These are phyloP conservation scores for Crepidodera aurea DNA, from an alignment of 2,888 invertebrate species.

Conservation along the genomic window DNA sequence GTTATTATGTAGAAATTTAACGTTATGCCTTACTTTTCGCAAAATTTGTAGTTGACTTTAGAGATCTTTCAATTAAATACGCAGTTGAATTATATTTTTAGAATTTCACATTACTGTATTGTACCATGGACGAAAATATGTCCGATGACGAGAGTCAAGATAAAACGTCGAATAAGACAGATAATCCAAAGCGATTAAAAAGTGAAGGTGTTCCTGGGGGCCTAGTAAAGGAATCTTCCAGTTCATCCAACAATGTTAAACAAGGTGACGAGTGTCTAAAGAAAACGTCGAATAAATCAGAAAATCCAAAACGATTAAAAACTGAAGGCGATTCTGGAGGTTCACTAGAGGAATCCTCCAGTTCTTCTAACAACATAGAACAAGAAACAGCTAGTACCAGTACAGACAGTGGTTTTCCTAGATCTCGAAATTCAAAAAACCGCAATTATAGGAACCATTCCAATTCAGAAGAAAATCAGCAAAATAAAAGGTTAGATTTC, in stretches of 20 bases:
- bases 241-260: slow-evolving; percentile 44
- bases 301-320: slow-evolving; percentile 52
- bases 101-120: slow-evolving; percentile 35
- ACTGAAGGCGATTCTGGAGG: slow-evolving; percentile 40
- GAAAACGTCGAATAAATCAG: slow-evolving; percentile 32
- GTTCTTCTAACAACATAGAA: slow-evolving; percentile 45
- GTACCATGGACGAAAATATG: slow-evolving; percentile 51
- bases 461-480: slow-evolving; percentile 37
- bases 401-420: slow-evolving; percentile 50
- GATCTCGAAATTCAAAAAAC: slow-evolving; percentile 44
- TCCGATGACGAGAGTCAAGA: slow-evolving; percentile 42
- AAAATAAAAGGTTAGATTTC: slow-evolving; percentile 34
- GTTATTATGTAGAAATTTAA: not conserved
- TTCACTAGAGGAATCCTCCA: slow-evolving; percentile 45
- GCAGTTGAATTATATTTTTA: slow-evolving; percentile 45
- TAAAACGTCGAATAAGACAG: slow-evolving; percentile 33
- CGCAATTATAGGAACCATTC: slow-evolving; percentile 49
- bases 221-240: slow-evolving; percentile 45
- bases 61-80: slow-evolving; percentile 31
- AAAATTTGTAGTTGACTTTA: slow-evolving; percentile 14
- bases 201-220: slow-evolving; percentile 41
- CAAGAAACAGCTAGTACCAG: slow-evolving; percentile 50
- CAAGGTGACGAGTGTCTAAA: slow-evolving; percentile 43
- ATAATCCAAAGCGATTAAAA: slow-evolving; percentile 53
- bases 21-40: not conserved